Evolutionary conservation across 1,140 invertebrate species (phyloP).

Genomic region (Glossosoma conforme): DNA sequence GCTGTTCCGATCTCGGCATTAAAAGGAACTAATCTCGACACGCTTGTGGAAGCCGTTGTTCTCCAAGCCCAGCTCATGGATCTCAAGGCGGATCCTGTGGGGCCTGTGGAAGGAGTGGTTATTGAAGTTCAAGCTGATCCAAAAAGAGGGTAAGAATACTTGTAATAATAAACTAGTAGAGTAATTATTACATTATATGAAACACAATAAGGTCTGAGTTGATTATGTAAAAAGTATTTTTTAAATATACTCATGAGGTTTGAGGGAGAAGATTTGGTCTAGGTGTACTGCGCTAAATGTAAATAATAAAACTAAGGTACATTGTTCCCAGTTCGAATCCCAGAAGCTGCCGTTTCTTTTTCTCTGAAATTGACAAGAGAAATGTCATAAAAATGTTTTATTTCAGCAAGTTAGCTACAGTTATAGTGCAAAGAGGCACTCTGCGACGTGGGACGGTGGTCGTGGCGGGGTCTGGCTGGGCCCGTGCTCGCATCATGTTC

Average conservation of each 20-base stretch:
- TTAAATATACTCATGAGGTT: too few relatives aligned
- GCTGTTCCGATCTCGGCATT: constrained; percentile 89
- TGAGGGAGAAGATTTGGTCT: too few relatives aligned
- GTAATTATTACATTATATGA: too few relatives aligned
- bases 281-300: too few relatives aligned
- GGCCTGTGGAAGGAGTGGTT: constrained; percentile 82
- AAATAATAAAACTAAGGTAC: too few relatives aligned
- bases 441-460: constrained; percentile 76
- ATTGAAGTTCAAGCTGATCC: constrained; percentile 80
- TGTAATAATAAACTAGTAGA: neutral
- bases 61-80: constrained; percentile 86
- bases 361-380: too few relatives aligned
- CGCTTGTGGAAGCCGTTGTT: constrained; percentile 79
- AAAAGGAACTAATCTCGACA: constrained; percentile 71
- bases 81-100: constrained; percentile 74
- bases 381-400: constrained; percentile 13
- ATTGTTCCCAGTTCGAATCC: too few relatives aligned
- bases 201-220: too few relatives aligned
- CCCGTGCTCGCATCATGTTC: constrained; percentile 82
- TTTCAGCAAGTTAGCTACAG: constrained; percentile 78
- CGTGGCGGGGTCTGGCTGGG: constrained; percentile 77
- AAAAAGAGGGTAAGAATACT: constrained; percentile 55
- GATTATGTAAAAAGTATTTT: too few relatives aligned
- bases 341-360: too few relatives aligned
- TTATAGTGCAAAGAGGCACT: constrained; percentile 85